These are phyloP conservation scores for Steatornis caripensis DNA, from an alignment of 2,113 vertebrate species.

Conservation along the genomic window DNA sequence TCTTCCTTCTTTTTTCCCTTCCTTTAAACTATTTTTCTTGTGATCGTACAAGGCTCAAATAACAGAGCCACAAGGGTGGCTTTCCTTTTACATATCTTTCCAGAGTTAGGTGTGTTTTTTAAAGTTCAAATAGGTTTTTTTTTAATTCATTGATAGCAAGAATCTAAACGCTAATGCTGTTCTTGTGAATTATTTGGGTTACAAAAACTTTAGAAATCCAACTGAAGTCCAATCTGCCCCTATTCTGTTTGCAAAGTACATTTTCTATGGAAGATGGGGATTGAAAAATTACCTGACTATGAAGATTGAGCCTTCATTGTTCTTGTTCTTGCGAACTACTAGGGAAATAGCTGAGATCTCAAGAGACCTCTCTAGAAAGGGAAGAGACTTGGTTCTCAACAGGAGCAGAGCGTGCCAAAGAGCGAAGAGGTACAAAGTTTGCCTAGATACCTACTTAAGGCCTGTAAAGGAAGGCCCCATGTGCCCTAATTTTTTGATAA, in stretches of 20 bases:
- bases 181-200: neutral
- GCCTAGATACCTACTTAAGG: neutral
- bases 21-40: neutral
- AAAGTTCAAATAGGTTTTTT: neutral
- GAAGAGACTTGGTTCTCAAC: neutral
- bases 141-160: neutral
- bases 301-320: neutral
- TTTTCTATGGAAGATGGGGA: neutral
- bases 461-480: neutral
- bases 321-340: neutral
- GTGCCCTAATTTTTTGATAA: neutral
- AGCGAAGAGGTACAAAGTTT: neutral
- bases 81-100: neutral
- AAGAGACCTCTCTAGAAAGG: conserved; percentile 3
- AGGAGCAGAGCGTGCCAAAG: neutral
- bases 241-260: neutral
- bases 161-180: neutral
- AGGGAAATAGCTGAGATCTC: conserved; percentile 30
- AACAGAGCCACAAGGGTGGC: neutral
- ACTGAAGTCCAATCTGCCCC: neutral
- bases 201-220: neutral
- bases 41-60: neutral
- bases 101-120: neutral
- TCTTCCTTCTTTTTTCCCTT: neutral
- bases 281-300: neutral